Conservation (phyloP, 2,888 invertebrate species). For the Neria commutata region DNA sequence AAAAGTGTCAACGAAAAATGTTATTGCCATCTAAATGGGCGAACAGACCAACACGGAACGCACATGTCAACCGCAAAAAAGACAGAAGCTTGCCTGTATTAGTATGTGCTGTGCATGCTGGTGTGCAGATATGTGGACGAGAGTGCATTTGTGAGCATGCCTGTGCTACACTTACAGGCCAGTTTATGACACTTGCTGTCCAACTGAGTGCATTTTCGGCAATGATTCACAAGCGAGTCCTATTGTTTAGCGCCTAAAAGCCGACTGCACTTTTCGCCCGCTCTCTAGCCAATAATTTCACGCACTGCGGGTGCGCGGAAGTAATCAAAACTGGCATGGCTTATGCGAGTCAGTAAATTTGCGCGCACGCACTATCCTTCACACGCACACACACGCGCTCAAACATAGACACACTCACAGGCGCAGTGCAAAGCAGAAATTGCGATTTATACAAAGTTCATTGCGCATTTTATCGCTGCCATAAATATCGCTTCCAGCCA, state of each 20-base stretch:
- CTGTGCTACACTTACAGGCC: not conserved
- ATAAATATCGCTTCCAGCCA: not conserved
- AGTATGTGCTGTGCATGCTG: too few species aligned
- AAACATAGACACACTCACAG: not conserved
- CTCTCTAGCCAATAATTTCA: not conserved
- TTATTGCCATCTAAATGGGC: slow-evolving; percentile 1
- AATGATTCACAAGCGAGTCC: not conserved
- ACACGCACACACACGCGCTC: not conserved
- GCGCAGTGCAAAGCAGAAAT: not conserved
- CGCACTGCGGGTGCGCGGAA: not conserved
- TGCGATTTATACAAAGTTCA: not conserved
- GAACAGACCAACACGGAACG: too few species aligned
- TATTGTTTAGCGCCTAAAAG: not conserved
- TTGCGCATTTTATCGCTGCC: not conserved
- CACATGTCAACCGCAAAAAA: slow-evolving; percentile 1
- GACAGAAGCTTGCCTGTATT: not conserved
- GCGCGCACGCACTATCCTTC: too few species aligned
- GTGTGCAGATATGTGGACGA: too few species aligned
- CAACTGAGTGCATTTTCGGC: not conserved
- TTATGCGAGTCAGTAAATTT: not conserved
- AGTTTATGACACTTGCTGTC: not conserved
- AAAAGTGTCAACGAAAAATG: not conserved
- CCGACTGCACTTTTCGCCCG: not conserved
- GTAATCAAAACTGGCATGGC: too few species aligned
- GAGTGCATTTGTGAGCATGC: not conserved